Base-by-base conservation (phyloP, 2,888 invertebrate genomes). In the Epinotia brunnichana region DNA sequence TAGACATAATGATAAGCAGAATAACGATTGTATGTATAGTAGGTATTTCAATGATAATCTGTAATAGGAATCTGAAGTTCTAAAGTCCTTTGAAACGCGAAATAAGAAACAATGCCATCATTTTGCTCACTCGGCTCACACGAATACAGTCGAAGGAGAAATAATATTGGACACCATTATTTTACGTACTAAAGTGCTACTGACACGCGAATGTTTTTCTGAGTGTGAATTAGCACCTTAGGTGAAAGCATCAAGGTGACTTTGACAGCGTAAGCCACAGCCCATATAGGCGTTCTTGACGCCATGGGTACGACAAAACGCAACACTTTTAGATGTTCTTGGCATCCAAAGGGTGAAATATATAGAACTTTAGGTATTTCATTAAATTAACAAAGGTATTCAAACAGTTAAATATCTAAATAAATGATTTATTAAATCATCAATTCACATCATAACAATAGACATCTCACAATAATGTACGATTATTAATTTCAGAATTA, bases 1-100 rank as follows among this genome's bases (percentile, higher is more conserved):
- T 81, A 82, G 82, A 79, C 81, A 81, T 80, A 77, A 81, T 81
- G 79, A 81, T 83, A 82, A 82, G 81, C 81, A 63, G 77, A 78
- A 69, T 75, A 72, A 76, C 51, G 71, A 69, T 73, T 67, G 71
- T 73, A 72, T 70, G 59, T 67, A 48, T 48, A 41, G 48, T n/a
- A n/a, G n/a, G n/a, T 48, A 48, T 66, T 73, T 56, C 48, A 64
- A 70, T 63, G 17, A 69, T 69, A 17, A 41, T n/a, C n/a, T n/a
- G n/a, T n/a, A 70, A 51, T 64, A 70, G 51, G 29, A 44, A 60
- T 71, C 41, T 39, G 54, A 35, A 35, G 21, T 54, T 71, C 54
- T 39, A 39, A 35, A 35, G 54, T 54, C 17, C n/a, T 66, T 41
- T 56, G 21, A 66, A 66, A 41, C 56, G n/a, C 39, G n/a, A n/a